Percentiles rank a stretch among this genome's conserved stretches.
Evolutionary conservation across 2,113 vertebrate species (phyloP).

Genomic region (Erinaceus europaeus): DNA sequence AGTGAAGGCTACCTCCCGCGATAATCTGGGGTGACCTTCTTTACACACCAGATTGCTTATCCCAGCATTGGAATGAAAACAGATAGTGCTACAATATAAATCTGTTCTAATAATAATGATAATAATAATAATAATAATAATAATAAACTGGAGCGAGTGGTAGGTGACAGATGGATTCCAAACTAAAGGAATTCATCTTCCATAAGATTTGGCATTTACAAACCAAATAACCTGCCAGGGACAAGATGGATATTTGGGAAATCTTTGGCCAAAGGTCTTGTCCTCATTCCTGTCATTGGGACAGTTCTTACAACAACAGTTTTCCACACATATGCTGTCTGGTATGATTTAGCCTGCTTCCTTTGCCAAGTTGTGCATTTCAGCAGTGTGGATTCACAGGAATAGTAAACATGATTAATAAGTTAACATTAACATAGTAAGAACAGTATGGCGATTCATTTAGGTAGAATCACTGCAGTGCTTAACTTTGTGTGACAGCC

Average conservation of each 20-base stretch:
- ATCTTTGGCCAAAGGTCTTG: conserved; percentile 14
- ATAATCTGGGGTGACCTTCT: conserved; percentile 36
- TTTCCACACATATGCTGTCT: not conserved
- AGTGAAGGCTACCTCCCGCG: conserved; percentile 24
- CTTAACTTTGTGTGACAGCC: not conserved
- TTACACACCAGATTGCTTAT: conserved; percentile 58
- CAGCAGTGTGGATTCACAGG: not conserved
- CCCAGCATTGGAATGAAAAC: conserved; percentile 45
- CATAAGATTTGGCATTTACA: conserved; percentile 45
- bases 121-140: too few relatives aligned
- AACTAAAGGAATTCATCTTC: conserved; percentile 47
- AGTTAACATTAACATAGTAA: not conserved
- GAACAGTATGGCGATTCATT: not conserved
- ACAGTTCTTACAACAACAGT: not conserved
- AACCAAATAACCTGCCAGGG: conserved; percentile 40
- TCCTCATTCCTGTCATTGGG: not conserved
- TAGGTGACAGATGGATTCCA: conserved; percentile 52
- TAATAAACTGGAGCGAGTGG: conserved; percentile 46
- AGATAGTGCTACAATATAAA: conserved; percentile 59
- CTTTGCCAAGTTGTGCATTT: not conserved
- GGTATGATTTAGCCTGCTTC: not conserved
- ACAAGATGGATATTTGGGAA: conserved; percentile 38
- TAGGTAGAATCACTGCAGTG: not conserved
- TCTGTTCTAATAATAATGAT: conserved; percentile 52
- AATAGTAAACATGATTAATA: not conserved